Conservation (phyloP, 2,113 vertebrate genomes). For the Phyllostomus discolor region DNA sequence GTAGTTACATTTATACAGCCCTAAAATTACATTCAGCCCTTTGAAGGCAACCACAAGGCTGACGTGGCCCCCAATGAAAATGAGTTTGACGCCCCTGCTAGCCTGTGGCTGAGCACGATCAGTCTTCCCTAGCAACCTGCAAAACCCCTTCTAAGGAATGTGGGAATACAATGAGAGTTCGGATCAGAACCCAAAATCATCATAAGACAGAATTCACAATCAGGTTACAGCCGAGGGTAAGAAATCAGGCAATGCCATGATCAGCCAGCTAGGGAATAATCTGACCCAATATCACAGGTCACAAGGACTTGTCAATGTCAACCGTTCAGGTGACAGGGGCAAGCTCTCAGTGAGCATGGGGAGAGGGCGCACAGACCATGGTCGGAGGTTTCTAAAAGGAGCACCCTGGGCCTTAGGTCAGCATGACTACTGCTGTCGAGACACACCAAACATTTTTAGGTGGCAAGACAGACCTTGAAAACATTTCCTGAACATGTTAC, state of each 20-base stretch:
- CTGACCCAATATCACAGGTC: background rate
- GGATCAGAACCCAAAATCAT: background rate
- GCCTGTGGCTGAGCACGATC: background rate
- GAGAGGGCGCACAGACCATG: background rate
- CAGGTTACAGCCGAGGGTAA: background rate
- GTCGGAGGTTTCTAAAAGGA: background rate
- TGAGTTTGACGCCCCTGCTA: no score
- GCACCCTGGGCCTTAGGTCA: background rate
- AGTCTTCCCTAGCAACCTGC: background rate
- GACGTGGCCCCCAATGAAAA: no score
- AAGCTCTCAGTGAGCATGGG: background rate
- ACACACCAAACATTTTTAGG: background rate
- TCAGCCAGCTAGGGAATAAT: background rate
- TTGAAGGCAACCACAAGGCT: no score
- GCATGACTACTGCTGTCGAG: background rate
- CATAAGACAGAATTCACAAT: background rate
- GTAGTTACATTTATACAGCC: no score
- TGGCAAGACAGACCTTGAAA: background rate
- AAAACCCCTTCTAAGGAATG: background rate
- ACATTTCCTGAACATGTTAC: constrained; percentile 41
- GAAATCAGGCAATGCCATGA: background rate
- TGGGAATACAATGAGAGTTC: background rate
- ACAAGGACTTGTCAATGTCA: background rate
- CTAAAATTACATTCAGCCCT: no score
- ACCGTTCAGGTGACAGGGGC: background rate